Evolutionary conservation across 2,888 invertebrate genomes (phyloP), one percentile per base, ranked within the genome.

Genomic region (Diadromus collaris): DNA sequence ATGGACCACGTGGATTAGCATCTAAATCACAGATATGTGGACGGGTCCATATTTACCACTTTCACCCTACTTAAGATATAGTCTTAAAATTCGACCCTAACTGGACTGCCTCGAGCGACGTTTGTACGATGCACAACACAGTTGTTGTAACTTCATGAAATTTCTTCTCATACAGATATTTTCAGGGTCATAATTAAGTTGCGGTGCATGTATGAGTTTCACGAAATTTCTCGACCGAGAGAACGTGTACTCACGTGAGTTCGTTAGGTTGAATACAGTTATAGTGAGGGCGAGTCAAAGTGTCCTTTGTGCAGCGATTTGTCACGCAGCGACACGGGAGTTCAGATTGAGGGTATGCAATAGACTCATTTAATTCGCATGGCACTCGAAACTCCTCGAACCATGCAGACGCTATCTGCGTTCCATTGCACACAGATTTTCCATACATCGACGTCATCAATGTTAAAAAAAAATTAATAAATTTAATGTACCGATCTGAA

Each of bases 271-370:
- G 79, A 74, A 64, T 74, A 60, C 27, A 24, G 21, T 32, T 32
- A 21, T 32, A 63, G 54, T 21, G 51, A 38, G 16, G 19, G 16
- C 21, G 41, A 48, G 61, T 58, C 2, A 38, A 46, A 84, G 85
- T 81, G 81, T 80, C 83, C 81, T 83, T 85, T 87, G 85, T 86
- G 77, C 73, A 68, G 76, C 82, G 85, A 88, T 88, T 87, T 87
- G 88, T 88, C 88, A 88, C 81, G 85, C 85, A 75, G 80, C 63
- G 78, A 78, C 51, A 76, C 74, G 82, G 75, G 82, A 79, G 76
- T 74, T 65, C 64, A 19, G 63, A 46, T 68, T 29, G 51, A 69
- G 71, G 46, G 64, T 38, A 63, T 48, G 67, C 27, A 70, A 74
- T 67, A 24, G 65, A 69, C 29, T 60, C 64, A 27, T 78, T 32